phyloP scores from a whole-genome alignment of 2,888 invertebrate genomes.

The Argyresthia albistria region DNA sequence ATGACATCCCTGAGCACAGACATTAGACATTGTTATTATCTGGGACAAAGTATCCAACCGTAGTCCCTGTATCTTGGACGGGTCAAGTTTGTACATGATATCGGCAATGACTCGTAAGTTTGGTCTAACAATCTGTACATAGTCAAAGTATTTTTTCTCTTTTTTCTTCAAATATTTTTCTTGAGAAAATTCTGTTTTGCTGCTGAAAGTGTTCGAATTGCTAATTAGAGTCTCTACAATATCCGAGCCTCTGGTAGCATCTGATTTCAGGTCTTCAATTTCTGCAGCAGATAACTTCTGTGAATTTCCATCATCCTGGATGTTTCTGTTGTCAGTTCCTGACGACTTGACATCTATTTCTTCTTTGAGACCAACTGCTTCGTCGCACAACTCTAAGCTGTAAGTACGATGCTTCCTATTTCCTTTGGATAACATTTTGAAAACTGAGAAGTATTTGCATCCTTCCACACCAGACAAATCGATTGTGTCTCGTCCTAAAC shows the following conservation, averaged over 20 bases:
- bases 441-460: slow-evolving; percentile 80
- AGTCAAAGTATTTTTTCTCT: slow-evolving; percentile 92
- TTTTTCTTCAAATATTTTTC: slow-evolving; percentile 97
- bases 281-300: slow-evolving; percentile 89
- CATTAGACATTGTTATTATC: slow-evolving; percentile 85
- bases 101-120: slow-evolving; percentile 86
- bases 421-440: slow-evolving; percentile 79
- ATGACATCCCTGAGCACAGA: slow-evolving; percentile 83
- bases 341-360: slow-evolving; percentile 77
- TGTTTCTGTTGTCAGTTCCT: slow-evolving; percentile 88
- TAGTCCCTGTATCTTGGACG: slow-evolving; percentile 81
- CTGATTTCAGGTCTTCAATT: slow-evolving; percentile 83
- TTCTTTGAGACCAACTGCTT: slow-evolving; percentile 59
- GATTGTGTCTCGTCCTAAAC: slow-evolving; percentile 79
- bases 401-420: slow-evolving; percentile 70
- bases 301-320: slow-evolving; percentile 83
- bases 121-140: slow-evolving; percentile 84
- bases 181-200: slow-evolving; percentile 93
- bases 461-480: slow-evolving; percentile 78
- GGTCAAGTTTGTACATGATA: slow-evolving; percentile 86
- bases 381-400: slow-evolving; percentile 64
- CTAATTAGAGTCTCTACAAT: slow-evolving; percentile 90
- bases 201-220: slow-evolving; percentile 91
- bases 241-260: slow-evolving; percentile 83
- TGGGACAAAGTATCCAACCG: slow-evolving; percentile 92